phyloP scores from a whole-genome alignment of 23 tunicate genomes.

The Halocynthia aurantium region DNA sequence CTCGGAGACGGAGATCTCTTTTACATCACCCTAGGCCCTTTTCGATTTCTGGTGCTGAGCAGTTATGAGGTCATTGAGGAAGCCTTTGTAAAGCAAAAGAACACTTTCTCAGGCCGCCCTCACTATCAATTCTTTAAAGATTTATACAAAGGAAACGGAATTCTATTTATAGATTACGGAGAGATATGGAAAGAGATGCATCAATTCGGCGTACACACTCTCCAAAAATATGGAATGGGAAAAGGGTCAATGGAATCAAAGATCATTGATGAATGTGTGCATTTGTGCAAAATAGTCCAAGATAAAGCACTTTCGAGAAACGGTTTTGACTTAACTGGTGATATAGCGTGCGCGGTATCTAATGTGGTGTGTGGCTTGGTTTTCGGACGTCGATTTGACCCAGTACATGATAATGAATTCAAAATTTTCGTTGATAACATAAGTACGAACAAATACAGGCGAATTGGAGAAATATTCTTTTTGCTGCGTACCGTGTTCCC shows the following conservation, averaged over 20 bases:
- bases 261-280: too few relatives aligned
- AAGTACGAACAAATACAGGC: too few relatives aligned
- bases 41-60: conserved; percentile 7
- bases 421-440: too few relatives aligned
- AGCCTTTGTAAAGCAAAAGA: not conserved
- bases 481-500: too few relatives aligned
- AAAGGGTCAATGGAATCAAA: too few relatives aligned
- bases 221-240: too few relatives aligned
- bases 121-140: not conserved
- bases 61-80: conserved; percentile 4
- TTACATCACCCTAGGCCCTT: conserved; percentile 4
- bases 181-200: conserved; percentile 10
- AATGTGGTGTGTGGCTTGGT: conserved; percentile 12
- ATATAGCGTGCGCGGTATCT: too few relatives aligned
- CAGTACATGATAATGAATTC: too few relatives aligned
- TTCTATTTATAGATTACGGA: conserved; percentile 5
- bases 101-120: not conserved
- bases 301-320: too few relatives aligned
- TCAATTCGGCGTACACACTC: not conserved
- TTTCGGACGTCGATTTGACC: conserved; percentile 7
- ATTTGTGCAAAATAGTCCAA: too few relatives aligned
- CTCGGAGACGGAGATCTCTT: not conserved
- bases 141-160: conserved; percentile 5
- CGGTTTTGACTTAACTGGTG: too few relatives aligned
- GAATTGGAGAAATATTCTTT: too few relatives aligned